These are phyloP conservation scores for Callorhinus ursinus DNA, from an alignment of 2,113 vertebrate genomes.

Conservation along the genomic window DNA sequence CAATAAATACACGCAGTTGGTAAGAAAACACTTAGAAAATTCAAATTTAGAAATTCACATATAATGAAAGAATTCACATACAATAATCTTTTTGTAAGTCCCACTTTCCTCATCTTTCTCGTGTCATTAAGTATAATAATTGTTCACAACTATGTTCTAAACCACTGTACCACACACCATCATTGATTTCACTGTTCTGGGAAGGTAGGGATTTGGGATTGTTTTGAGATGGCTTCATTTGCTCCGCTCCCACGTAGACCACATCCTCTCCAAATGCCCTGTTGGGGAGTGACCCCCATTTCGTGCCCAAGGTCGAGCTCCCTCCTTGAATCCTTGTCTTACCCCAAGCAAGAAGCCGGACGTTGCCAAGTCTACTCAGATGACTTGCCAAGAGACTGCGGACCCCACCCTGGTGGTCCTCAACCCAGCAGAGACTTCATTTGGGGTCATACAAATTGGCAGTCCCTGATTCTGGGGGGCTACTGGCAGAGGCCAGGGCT, in stretches of 20 bases:
- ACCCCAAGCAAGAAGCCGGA: neutral
- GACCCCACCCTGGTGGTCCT: neutral
- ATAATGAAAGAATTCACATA: neutral
- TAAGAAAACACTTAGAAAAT: constrained; percentile 39
- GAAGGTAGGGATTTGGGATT: neutral
- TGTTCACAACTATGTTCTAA: neutral
- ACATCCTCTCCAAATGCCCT: constrained; percentile 41
- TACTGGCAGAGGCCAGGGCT: neutral
- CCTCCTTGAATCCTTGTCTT: neutral
- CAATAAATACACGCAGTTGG: neutral
- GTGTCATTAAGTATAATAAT: neutral
- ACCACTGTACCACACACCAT: neutral
- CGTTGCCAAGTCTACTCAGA: neutral
- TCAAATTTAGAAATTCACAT: neutral
- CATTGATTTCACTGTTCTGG: neutral
- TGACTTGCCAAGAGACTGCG: neutral
- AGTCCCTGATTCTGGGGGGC: neutral
- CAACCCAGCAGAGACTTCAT: neutral
- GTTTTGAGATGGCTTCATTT: constrained; percentile 40
- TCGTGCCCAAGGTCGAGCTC: neutral
- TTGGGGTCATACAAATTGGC: neutral
- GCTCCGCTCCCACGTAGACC: neutral
- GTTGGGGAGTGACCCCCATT: neutral
- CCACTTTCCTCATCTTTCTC: neutral
- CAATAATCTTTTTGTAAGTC: neutral